Evolutionary conservation across 2,888 invertebrate species (phyloP), one percentile per base, ranked within the genome.

Genomic region (Luperina nickerlii): DNA sequence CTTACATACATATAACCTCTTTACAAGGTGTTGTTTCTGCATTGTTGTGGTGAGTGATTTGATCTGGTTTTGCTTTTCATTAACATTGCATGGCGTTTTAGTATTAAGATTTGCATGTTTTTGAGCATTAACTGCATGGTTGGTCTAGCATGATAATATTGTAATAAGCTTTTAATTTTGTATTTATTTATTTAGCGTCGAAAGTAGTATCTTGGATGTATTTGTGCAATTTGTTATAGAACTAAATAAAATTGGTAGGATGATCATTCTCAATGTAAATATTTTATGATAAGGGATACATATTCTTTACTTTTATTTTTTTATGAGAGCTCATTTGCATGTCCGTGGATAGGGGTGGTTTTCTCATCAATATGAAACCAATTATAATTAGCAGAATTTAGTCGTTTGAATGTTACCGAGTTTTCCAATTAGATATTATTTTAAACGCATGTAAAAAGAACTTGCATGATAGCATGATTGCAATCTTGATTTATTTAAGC

Each of bases 1-100:
- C 77, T 73, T 20, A 60, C 5, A 69, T 18, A 70, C 57, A 66
- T 54, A 78, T 27, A 67, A 66, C 66, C 66, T 72, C 69, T 72
- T 75, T 45, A 78, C 79, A 79, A 68, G 88, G 83, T 90, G 79
- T 86, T 87, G 67, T 78, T 66, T 72, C 86, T 77, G 84, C 86
- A 86, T 78, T 85, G 79, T 86, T 69, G 87, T 89, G 94, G 94
- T 94, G 94, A 94, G 94, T 94, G 90, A 90, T 90, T 91, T 91
- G 90, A 76, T 66, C 42, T 88, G 73, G 83, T 88, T 89, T 82
- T 68, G 90, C 89, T 88, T 89, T 38, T 57, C 11, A 72, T 72
- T 90, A 90, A 90, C 80, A 78, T 32, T 70, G 89, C 86, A 89
- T 84, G 86, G 79, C 87, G 42, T 69, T 70, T 62, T 76, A 75